Base-by-base conservation (phyloP, 92 coral and sea anemone species). In the Palythoa heliodiscus region DNA sequence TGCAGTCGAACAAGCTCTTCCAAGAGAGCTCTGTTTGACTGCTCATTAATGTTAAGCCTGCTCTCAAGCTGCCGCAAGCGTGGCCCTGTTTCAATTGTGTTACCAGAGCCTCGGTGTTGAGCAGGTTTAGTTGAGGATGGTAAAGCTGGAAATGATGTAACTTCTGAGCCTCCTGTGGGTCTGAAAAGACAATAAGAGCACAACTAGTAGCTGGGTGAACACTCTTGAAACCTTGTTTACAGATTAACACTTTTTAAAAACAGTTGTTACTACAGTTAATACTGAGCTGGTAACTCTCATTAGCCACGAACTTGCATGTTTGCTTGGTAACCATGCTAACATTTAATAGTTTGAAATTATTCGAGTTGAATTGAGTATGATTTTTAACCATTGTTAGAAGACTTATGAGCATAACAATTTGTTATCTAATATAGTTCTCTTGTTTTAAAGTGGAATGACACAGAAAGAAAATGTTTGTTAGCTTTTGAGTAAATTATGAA, bases 1-100 rank as follows among this genome's bases (percentile, higher is more conserved):
- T 97, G 99, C 71, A 97, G 91, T 1, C 96, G 86, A 38, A 93
- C 98, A 24, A 97, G 92, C 84, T 97, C 99, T 76, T 97, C 99
- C 72, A 97, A 87, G 9, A 97, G 91, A 9, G 98, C 94, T 82
- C 95, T 88, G 90, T 97, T 97, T 43, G 99, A 97, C 76, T 97
- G 99, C 53, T 97, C 99, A 75, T 93, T 95, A n/a, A 97, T 60
- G 52, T 92, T 93, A 5, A 97, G 75, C 68, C 99, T 87, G 7
- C 98, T 90, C 73, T 95, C 98, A 71, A 97, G 89, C 53, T 97
- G 91, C 39, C 95, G 83, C 11, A 93, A 52, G 43, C 98, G 91
- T 20, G 84, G 89, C 7, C 86, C 74, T 9, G 87, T 89, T 11
- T 84, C 92, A 10, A 69, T 76, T 6, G 66, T 85, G 25, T 93